Evolutionary conservation across 2,113 vertebrate genomes (phyloP), one percentile per base, ranked within the genome.

Genomic region (Pelecanus crispus): DNA sequence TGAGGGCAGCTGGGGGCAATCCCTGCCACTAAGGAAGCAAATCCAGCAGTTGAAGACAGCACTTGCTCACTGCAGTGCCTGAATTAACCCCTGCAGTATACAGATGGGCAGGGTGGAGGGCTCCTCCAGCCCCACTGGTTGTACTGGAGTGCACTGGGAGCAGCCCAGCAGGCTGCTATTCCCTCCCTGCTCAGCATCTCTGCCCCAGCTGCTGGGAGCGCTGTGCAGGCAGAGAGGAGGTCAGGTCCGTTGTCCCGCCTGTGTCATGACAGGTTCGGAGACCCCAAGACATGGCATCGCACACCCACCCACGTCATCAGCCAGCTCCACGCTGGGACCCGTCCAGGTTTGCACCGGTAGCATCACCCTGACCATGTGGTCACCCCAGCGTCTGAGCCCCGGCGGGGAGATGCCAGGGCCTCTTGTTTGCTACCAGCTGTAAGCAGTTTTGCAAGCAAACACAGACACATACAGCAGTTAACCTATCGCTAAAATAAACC

Each of bases 331-430:
- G 1, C 79, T 3, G 0, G 16, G 44, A 50, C 8, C 7, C 2
- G 0, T 34, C 34, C 15, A 6, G 45, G 79, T 28, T 15, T 0
- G 20, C 45, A n/a, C 26, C 4, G 0, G 5, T 17, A 62, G 58
- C 81, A 50, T 3, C 80, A n/a, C 5, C 34, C 40, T 1, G 0
- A 52, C 31, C 61, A 25, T 7, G 3, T 0, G 0, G 32, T 1
- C 24, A 25, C 29, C 38, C 24, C 0, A 1, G 32, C 0, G 1
- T 7, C 66, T 7, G 16, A 55, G 74, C 7, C 52, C 31, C 3
- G 0, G 25, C 17, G 20, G 66, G 32, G 16, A 25, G 24, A 36
- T 10, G 19, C 55, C 2, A 0, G 65, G 58, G n/a, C 44, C 11
- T 50, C 63, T 2, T 2, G 7, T 0, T 45, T 40, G 36, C 21